Conservation (phyloP, 2,888 invertebrate genomes). For the Spicauda simplicius region DNA sequence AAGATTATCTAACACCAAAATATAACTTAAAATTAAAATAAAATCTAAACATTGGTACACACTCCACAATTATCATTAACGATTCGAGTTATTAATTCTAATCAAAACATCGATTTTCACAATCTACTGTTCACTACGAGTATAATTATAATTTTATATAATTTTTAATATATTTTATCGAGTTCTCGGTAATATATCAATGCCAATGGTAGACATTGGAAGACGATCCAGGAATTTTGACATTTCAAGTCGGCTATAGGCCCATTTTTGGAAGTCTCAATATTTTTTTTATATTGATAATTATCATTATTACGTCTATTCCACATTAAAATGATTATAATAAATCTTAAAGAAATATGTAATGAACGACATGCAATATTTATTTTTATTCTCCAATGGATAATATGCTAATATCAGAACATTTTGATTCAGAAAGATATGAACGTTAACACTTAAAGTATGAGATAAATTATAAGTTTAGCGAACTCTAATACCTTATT, state of each 20-base stretch:
- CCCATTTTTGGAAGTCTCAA: constrained; percentile 24
- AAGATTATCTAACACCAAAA: constrained; percentile 42
- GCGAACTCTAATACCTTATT: constrained; percentile 52
- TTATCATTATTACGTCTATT: background rate
- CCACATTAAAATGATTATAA: background rate
- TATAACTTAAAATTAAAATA: constrained; percentile 30
- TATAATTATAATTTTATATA: constrained; percentile 16
- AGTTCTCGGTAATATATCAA: constrained; percentile 10
- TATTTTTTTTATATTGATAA: constrained; percentile 7
- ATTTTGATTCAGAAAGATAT: constrained; percentile 13
- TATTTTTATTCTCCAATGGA: background rate
- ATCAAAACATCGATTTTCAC: constrained; percentile 18
- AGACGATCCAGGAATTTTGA: constrained; percentile 41
- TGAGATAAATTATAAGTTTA: constrained; percentile 38
- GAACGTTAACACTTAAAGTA: constrained; percentile 32
- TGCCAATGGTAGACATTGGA: constrained; percentile 41
- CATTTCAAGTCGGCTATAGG: constrained; percentile 27
- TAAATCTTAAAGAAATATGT: constrained; percentile 7
- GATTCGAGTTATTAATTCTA: constrained; percentile 56
- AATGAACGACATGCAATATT: background rate
- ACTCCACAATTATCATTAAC: constrained; percentile 48
- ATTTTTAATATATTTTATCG: constrained; percentile 11
- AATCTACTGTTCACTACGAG: constrained; percentile 13
- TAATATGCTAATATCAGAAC: constrained; percentile 1
- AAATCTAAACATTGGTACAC: constrained; percentile 39